phyloP scores from a whole-genome alignment of 2,888 invertebrate genomes.

The Cerastis leucographa region DNA sequence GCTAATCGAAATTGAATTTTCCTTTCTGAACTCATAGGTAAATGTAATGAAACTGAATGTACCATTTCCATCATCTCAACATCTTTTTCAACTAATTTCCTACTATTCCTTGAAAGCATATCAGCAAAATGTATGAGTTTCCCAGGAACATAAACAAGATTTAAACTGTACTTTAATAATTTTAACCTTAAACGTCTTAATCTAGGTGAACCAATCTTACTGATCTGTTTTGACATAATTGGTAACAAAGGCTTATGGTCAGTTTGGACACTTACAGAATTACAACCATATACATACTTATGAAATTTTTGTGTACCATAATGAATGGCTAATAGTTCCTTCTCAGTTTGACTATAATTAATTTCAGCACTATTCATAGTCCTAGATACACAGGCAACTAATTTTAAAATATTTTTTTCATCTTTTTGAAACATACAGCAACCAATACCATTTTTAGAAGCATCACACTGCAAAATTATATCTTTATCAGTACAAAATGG shows the following conservation, averaged over 20 bases:
- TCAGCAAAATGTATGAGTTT: conserved; percentile 9
- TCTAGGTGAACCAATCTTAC: conserved; percentile 3
- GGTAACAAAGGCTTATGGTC: neutral
- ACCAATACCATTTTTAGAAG: neutral
- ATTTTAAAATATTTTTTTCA: no score
- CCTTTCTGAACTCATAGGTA: no score
- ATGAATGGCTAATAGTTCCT: neutral
- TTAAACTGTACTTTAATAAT: conserved; percentile 11
- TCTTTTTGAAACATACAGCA: no score
- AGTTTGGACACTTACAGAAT: neutral
- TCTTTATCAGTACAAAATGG: conserved; percentile 6
- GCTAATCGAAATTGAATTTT: no score
- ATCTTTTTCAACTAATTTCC: conserved; percentile 6
- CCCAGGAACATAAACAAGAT: conserved; percentile 2
- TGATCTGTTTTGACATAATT: conserved; percentile 8
- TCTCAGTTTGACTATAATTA: conserved; percentile 1
- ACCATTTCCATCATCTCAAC: neutral
- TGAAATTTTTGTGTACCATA: no score
- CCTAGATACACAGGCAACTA: no score
- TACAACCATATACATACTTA: no score
- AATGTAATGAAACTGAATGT: no score
- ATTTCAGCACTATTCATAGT: no score
- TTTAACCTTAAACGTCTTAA: conserved; percentile 11
- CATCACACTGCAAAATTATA: conserved; percentile 3
- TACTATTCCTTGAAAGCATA: conserved; percentile 12